These are phyloP conservation scores for Chloropsis cyanopogon DNA, from an alignment of 2,113 vertebrate genomes.

Conservation along the genomic window DNA sequence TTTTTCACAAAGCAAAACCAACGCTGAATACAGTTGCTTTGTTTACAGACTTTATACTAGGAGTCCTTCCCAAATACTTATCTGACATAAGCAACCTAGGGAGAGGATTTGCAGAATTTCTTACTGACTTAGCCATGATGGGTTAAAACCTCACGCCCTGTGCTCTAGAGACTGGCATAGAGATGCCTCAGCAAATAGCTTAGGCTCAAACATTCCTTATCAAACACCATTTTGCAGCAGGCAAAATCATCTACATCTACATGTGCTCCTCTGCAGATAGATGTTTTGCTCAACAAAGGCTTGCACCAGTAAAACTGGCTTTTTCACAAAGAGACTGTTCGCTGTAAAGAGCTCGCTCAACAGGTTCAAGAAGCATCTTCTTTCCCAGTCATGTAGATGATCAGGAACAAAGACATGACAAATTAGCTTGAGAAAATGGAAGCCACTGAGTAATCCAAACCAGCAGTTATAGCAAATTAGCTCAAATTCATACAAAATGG, in stretches of 20 bases:
- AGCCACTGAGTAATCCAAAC: not conserved
- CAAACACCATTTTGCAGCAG: not conserved
- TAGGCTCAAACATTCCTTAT: not conserved
- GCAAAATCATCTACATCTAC: not conserved
- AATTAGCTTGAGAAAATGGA: not conserved
- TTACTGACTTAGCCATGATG: not conserved
- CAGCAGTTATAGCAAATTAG: not conserved
- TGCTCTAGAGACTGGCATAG: not conserved
- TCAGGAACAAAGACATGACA: not conserved
- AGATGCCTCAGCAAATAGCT: not conserved
- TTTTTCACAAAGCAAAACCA: not conserved
- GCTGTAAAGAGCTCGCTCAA: not conserved
- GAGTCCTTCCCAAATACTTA: not conserved
- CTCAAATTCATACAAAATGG: not conserved
- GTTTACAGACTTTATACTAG: not conserved
- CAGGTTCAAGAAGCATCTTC: not conserved
- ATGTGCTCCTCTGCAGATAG: not conserved
- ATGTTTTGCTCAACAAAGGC: not conserved
- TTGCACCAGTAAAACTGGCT: not conserved
- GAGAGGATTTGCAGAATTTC: not conserved
- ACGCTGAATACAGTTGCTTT: not conserved
- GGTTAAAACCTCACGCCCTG: not conserved
- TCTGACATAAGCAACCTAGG: not conserved
- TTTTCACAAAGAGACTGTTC: not conserved
- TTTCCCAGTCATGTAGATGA: not conserved